Conservation (phyloP, 2,797 vertebrate genomes). For the Streptopelia turtur region DNA sequence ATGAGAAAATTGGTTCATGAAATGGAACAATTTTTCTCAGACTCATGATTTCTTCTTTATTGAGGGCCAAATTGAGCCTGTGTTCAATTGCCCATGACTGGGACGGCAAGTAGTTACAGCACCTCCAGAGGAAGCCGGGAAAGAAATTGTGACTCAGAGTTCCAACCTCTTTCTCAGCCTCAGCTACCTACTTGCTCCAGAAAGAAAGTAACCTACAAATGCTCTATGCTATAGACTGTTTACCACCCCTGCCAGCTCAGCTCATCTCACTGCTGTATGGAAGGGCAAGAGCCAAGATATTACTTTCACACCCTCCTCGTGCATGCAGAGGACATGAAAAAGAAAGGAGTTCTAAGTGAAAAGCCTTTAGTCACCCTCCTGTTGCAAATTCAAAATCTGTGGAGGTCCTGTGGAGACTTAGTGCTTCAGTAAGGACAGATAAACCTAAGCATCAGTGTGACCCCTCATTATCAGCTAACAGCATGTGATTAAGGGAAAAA, state of each 20-base stretch:
- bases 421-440: neutral
- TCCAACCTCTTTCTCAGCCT: constrained; percentile 11
- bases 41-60: constrained; percentile 71
- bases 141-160: constrained; percentile 54
- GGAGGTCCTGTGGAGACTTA: neutral
- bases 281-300: neutral
- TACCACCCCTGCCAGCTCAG: constrained; percentile 38
- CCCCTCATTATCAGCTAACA: neutral
- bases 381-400: neutral
- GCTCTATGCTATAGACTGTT: constrained; percentile 14
- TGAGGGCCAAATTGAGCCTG: constrained; percentile 63
- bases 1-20: constrained; percentile 66
- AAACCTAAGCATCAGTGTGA: neutral
- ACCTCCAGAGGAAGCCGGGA: constrained; percentile 19
- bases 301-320: constrained; percentile 21
- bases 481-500: neutral
- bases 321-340: constrained; percentile 26
- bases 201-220: constrained; percentile 43
- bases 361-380: neutral
- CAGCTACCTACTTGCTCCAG: constrained; percentile 48
- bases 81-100: constrained; percentile 59
- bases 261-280: constrained; percentile 18
- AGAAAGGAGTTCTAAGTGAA: neutral
- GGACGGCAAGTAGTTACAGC: constrained; percentile 49
- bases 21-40: constrained; percentile 68